Evolutionary conservation across 2,113 vertebrate genomes (phyloP).

Genomic region (human (Homo sapiens)): GRCh38 chr17:3593501-3594000

Average conservation of each 20-base stretch:
- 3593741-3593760: not conserved
- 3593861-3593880: too few relatives aligned
- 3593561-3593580: not conserved
- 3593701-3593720: not conserved
- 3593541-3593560: not conserved
- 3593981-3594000: fast-evolving
- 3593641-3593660: not conserved
- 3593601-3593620: not conserved
- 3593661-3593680: too few relatives aligned
- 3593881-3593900: too few relatives aligned
- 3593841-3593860: too few relatives aligned
- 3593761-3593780: not conserved
- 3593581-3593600: not conserved
- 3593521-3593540: not conserved
- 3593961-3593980: too few relatives aligned
- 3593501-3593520: not conserved
- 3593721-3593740: fast-evolving
- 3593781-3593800: not conserved
- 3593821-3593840: not conserved
- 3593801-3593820: not conserved
- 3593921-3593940: too few relatives aligned
- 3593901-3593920: too few relatives aligned
- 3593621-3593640: not conserved
- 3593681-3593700: not conserved
- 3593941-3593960: too few relatives aligned